Percentiles rank a stretch among this genome's conserved stretches.
These are phyloP conservation scores for Mesorhabditis sp. DNA, from an alignment of 2,888 invertebrate species.

Conservation along the genomic window DNA sequence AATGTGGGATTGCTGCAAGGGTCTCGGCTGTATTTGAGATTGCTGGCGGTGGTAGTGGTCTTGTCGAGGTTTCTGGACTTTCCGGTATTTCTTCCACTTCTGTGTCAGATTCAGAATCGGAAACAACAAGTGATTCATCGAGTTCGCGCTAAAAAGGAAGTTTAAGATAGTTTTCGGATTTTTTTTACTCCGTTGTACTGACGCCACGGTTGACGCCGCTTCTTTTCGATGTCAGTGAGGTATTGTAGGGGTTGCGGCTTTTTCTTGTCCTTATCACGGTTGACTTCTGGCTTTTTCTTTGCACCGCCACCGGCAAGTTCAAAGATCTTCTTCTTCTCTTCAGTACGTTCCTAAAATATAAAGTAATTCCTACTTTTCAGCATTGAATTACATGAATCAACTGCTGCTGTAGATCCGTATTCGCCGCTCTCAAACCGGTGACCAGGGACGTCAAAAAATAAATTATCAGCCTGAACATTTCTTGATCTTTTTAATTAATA, in stretches of 20 bases:
- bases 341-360: slow-evolving; percentile 74
- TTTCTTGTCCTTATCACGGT: slow-evolving; percentile 25
- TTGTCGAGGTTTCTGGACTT: neutral
- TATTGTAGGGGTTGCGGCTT: slow-evolving; percentile 32
- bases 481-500: neutral
- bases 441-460: slow-evolving; percentile 89
- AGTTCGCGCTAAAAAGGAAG: neutral
- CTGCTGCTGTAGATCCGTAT: slow-evolving; percentile 77
- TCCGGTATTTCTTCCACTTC: slow-evolving; percentile 1
- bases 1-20: neutral
- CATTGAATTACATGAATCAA: slow-evolving; percentile 48
- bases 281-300: slow-evolving; percentile 30
- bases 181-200: slow-evolving; percentile 40
- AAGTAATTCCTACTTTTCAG: neutral
- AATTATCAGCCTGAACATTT: slow-evolving; percentile 71
- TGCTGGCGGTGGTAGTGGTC: neutral
- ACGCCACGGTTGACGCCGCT: slow-evolving; percentile 54
- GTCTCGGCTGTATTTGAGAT: slow-evolving; percentile 2
- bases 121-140: neutral
- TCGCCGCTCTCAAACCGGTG: slow-evolving; percentile 83
- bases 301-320: slow-evolving; percentile 71
- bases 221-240: slow-evolving; percentile 44
- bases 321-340: slow-evolving; percentile 87
- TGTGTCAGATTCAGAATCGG: slow-evolving; percentile 2
- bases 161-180: neutral